Base-by-base conservation (phyloP, 2,113 vertebrate genomes). In the Sterrhoptilus dennistouni region DNA sequence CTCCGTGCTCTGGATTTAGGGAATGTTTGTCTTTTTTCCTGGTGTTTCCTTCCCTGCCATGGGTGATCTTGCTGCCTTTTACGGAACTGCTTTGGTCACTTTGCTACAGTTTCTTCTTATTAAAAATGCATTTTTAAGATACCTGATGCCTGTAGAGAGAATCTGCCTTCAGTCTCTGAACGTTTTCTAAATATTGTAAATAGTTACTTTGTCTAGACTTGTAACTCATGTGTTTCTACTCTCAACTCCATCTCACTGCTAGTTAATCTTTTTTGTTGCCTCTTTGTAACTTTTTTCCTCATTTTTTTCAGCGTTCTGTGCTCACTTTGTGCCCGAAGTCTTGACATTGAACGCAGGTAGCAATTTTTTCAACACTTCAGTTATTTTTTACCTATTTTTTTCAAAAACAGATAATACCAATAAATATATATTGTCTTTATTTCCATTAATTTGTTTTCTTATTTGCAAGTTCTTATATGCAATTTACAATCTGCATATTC, bases 301-400 rank as follows among this genome's bases (percentile, higher is more conserved):
- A 4, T 50, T 77, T 87, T 38, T 16, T 54, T 14, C 25, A 2
- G 3, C 6, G 6, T 50, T 11, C 52, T 38, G 20, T 3, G 0
- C 28, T 72, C 27, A 3, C 19, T 77, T 68, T 25, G 8, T 57
- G 20, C 59, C 54, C 69, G 78, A 63, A 83, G 40, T 27, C 54
- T 47, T 77, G 45, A 27, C 5, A 0, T 5, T 47, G 33, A 81
- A 22, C 11, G 3, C 35, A 10, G 5, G 31, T 72, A 0, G 4
- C 29, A 33, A 8, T 16, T 68, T 74, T 64, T 86, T 65, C 36
- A 53, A 21, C 8, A 15, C 6, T 52, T 70, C 23, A 12, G 6
- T 42, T 56, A 20, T 31, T 24, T 82, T 53, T 45, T 69, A 35
- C 44, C 23, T 83, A 2, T 40, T 75, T 14, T 54, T 75, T 79